Conservation (phyloP, 2,888 invertebrate genomes). For the Folsomia manolachei region DNA sequence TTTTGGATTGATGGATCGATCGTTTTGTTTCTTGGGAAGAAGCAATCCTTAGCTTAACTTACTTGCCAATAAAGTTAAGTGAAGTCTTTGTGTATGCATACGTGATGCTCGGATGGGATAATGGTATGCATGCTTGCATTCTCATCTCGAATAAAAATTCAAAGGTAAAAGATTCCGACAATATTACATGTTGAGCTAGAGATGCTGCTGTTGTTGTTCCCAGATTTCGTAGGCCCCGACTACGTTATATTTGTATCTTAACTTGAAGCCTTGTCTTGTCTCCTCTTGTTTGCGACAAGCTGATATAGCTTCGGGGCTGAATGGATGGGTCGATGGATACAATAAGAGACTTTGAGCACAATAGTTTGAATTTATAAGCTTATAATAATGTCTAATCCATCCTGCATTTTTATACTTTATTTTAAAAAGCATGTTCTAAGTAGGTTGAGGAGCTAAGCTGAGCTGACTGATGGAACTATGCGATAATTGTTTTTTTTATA, state of each 20-base stretch:
- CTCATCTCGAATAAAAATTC: background rate
- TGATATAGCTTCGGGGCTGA: conserved; percentile 3
- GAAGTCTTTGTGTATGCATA: too few relatives aligned
- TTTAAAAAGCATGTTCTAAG: background rate
- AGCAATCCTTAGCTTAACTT: background rate
- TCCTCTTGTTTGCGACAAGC: conserved; percentile 6
- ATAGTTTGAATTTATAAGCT: too few relatives aligned
- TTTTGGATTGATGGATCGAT: background rate
- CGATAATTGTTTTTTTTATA: too few relatives aligned
- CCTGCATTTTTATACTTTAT: background rate
- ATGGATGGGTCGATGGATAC: too few relatives aligned
- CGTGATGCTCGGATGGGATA: background rate
- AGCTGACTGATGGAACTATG: too few relatives aligned
- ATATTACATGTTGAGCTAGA: too few relatives aligned
- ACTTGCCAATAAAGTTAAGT: too few relatives aligned
- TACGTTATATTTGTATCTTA: too few relatives aligned
- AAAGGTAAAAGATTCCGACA: background rate
- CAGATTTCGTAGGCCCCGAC: too few relatives aligned
- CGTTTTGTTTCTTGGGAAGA: background rate
- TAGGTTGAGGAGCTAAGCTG: too few relatives aligned
- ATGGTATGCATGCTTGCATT: background rate
- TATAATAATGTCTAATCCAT: background rate
- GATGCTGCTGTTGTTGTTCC: background rate
- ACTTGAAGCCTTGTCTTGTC: background rate
- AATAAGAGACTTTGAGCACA: too few relatives aligned